Evolutionary conservation across 2,113 vertebrate species (phyloP).

Genomic region (human (Homo sapiens)): DNA sequence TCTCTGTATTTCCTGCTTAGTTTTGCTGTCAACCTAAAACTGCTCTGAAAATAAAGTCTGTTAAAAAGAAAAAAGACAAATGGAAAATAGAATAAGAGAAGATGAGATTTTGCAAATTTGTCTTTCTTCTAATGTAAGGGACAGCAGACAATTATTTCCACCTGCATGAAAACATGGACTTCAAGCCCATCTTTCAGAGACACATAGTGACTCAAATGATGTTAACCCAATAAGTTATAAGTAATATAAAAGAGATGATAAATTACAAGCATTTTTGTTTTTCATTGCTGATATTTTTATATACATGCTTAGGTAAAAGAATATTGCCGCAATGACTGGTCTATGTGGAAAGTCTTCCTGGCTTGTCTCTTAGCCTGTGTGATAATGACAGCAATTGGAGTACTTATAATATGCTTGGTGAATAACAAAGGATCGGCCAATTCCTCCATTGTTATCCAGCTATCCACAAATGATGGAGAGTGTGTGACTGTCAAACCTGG

Average conservation of each 20-base stretch:
- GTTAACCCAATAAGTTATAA: background rate
- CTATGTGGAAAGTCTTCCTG: conserved; percentile 78
- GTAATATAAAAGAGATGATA: background rate
- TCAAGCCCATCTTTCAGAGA: background rate
- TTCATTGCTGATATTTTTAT: background rate
- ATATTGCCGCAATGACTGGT: conserved; percentile 16
- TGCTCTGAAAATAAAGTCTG: background rate
- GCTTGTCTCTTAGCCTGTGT: conserved; percentile 80
- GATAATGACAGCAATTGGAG: conserved; percentile 76
- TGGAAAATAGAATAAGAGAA: conserved; percentile 9
- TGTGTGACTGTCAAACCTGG: background rate
- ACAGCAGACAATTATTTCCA: background rate
- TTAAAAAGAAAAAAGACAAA: background rate
- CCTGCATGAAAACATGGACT: background rate
- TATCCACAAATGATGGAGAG: background rate
- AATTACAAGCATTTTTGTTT: background rate
- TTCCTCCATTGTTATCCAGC: background rate
- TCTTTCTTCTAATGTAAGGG: background rate
- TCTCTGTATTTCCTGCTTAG: background rate
- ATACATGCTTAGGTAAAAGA: conserved; percentile 56
- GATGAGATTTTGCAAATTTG: background rate
- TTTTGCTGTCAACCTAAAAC: background rate
- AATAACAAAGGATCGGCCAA: background rate
- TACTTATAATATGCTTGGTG: conserved; percentile 72
- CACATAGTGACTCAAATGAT: background rate